Evolutionary conservation across 2,113 vertebrate species (phyloP).

Genomic region (Larimichthys crocea): DNA sequence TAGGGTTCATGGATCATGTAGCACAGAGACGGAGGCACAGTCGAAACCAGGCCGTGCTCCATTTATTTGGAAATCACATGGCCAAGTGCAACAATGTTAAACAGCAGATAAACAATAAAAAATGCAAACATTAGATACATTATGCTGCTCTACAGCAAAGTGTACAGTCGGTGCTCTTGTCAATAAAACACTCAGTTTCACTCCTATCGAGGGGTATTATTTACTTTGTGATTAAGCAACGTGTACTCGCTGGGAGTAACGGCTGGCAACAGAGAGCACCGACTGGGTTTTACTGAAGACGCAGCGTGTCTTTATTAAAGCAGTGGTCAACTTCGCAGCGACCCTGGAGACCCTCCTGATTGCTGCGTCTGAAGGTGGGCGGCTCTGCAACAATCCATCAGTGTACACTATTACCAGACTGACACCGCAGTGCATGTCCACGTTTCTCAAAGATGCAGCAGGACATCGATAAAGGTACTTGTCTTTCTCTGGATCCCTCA

Average conservation of each 20-base stretch:
- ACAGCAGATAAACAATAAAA: background rate
- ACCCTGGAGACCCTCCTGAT: constrained; percentile 38
- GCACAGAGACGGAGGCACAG: constrained; percentile 30
- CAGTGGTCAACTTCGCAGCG: constrained; percentile 3
- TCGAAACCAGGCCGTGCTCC: constrained; percentile 40
- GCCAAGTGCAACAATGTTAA: constrained; percentile 25
- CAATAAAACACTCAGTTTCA: background rate
- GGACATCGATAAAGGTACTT: constrained; percentile 32
- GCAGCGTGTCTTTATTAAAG: constrained; percentile 39
- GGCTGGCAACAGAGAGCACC: background rate
- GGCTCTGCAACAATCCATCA: constrained; percentile 18
- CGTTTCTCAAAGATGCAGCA: constrained; percentile 34
- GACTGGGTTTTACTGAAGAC: constrained; percentile 5
- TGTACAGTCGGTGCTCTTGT: background rate
- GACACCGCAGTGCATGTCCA: constrained; percentile 27
- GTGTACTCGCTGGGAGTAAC: background rate
- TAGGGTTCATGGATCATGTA: constrained; percentile 60
- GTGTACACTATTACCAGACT: background rate
- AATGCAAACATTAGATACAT: background rate
- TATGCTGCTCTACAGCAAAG: background rate
- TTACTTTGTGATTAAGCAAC: constrained; percentile 11
- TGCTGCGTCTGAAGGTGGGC: constrained; percentile 17
- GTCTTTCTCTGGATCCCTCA: constrained; percentile 12
- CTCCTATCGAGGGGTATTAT: background rate
- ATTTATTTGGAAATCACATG: constrained; percentile 44